Conservation (phyloP, 2,113 vertebrate species). For the Glaucidium brasilianum region DNA sequence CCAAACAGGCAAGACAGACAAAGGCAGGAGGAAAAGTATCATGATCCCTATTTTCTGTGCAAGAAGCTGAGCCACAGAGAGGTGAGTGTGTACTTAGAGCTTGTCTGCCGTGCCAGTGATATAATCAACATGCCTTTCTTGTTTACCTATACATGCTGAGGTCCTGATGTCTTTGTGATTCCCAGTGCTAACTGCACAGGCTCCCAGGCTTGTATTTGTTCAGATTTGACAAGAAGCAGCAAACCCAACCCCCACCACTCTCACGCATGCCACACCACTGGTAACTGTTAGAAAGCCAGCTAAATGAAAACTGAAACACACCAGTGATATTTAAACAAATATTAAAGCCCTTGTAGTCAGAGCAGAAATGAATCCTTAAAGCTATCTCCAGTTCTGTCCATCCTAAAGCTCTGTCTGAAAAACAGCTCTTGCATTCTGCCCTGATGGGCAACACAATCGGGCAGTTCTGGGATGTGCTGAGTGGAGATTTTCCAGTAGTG, state of each 20-base stretch:
- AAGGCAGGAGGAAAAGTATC: neutral
- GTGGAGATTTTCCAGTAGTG: neutral
- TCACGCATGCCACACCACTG: fast-evolving
- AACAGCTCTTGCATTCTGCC: neutral
- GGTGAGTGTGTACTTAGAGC: neutral
- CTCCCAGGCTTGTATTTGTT: neutral
- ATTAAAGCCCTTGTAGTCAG: neutral
- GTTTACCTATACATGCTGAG: neutral
- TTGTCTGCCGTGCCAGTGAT: neutral
- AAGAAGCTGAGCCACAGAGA: neutral
- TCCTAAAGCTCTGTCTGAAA: neutral
- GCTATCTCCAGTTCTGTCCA: neutral
- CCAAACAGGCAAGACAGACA: neutral
- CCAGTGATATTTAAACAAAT: neutral
- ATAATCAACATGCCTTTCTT: neutral
- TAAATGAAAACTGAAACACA: neutral
- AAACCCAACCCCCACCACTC: neutral
- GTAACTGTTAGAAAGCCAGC: neutral
- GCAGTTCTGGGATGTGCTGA: neutral
- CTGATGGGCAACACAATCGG: neutral
- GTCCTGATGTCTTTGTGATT: neutral
- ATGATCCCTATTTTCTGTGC: neutral
- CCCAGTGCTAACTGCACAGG: neutral
- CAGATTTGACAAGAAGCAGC: neutral
- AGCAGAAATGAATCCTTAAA: neutral